Evolutionary conservation across 1,140 invertebrate genomes (phyloP).

Genomic region (Leucophenga varia): DNA sequence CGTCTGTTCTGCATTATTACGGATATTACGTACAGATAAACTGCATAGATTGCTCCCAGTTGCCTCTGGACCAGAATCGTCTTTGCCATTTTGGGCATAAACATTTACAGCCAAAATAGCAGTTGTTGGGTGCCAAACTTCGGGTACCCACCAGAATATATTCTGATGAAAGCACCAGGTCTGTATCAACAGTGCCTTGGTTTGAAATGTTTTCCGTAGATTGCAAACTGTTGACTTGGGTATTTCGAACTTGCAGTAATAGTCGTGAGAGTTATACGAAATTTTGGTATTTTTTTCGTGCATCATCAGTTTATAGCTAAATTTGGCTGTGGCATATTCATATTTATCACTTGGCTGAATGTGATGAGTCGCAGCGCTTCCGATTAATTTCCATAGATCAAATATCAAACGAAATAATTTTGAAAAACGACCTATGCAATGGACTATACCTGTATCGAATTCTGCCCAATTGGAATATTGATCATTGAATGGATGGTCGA

Average conservation of each 20-base stretch:
- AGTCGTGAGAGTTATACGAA: neutral
- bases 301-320: conserved; percentile 3
- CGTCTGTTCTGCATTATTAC: neutral
- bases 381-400: neutral
- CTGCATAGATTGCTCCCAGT: too few relatives aligned
- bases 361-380: neutral
- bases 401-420: conserved; percentile 1
- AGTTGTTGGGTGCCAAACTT: neutral
- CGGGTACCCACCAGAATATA: conserved; percentile 16
- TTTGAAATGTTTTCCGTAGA: neutral
- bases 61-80: too few relatives aligned
- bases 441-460: neutral
- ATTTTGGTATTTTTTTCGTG: neutral
- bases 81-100: neutral
- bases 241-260: neutral
- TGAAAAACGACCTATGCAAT: neutral
- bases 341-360: conserved; percentile 5
- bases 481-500: neutral
- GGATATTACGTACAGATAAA: too few relatives aligned
- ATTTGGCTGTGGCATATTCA: neutral
- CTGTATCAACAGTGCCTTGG: conserved; percentile 2
- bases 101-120: conserved; percentile 7
- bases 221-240: neutral
- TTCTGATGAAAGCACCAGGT: conserved; percentile 7
- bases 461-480: neutral